phyloP scores from a whole-genome alignment of 2,797 vertebrate genomes.

The Pseudotriccus pelzelni region DNA sequence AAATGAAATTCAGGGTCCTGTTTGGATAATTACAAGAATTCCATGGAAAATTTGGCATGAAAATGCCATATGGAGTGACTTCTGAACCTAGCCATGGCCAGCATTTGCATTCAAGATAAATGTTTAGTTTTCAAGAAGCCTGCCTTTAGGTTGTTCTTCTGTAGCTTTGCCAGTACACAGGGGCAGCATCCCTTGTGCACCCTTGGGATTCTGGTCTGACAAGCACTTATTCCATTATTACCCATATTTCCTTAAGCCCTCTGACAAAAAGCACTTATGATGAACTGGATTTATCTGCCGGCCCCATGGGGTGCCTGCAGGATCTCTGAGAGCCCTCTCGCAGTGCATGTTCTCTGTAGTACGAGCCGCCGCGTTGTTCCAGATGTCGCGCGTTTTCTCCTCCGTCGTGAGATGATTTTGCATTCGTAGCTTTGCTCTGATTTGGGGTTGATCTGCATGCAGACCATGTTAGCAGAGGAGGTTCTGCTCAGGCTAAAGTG shows the following conservation, averaged over 20 bases:
- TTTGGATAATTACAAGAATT: slow-evolving; percentile 7
- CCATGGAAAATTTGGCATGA: not conserved
- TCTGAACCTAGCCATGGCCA: not conserved
- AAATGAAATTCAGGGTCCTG: not conserved
- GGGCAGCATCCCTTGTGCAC: slow-evolving; percentile 81
- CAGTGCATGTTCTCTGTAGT: slow-evolving; percentile 61
- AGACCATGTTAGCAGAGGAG: slow-evolving; percentile 50
- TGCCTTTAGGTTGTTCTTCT: slow-evolving; percentile 42
- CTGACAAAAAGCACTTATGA: slow-evolving; percentile 44
- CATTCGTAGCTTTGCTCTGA: slow-evolving; percentile 31
- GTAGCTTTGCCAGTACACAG: slow-evolving; percentile 72
- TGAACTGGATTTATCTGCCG: slow-evolving; percentile 8
- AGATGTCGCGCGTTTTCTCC: not conserved
- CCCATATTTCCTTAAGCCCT: slow-evolving; percentile 35
- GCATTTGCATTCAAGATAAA: slow-evolving; percentile 31
- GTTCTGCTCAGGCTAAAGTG: slow-evolving; percentile 69
- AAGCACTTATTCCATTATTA: slow-evolving; percentile 27
- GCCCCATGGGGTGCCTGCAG: not conserved
- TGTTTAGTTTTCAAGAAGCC: slow-evolving; percentile 1
- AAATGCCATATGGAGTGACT: not conserved
- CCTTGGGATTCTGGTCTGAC: slow-evolving; percentile 71
- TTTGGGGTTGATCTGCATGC: slow-evolving; percentile 64
- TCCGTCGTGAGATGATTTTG: slow-evolving; percentile 30
- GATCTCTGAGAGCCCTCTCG: not conserved
- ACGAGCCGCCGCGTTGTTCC: not conserved